A percentile compares a stretch with the other conserved stretches of the same genome.
Conservation (phyloP, 2,888 invertebrate genomes). For the Phymatocera aterrima region DNA sequence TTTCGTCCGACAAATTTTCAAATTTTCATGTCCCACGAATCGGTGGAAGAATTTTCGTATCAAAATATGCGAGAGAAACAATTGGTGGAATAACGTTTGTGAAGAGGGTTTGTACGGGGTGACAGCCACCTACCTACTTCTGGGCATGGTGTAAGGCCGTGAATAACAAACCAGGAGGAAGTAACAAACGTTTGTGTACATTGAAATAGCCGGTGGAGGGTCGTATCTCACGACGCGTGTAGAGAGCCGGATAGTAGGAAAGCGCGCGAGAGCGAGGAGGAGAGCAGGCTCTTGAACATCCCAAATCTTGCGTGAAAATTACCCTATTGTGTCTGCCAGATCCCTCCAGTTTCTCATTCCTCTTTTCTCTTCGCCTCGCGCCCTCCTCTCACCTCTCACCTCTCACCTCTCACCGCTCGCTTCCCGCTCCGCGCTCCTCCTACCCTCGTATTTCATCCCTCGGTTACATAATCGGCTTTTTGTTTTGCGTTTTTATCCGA, state of each 20-base stretch:
- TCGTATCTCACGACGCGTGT: slow-evolving; percentile 66
- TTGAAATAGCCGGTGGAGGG: slow-evolving; percentile 68
- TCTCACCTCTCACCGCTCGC: slow-evolving; percentile 54
- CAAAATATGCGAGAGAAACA: slow-evolving; percentile 13
- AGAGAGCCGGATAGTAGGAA: slow-evolving; percentile 1
- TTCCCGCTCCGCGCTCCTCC: slow-evolving; percentile 40
- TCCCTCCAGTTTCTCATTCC: slow-evolving; percentile 55
- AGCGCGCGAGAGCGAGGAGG: slow-evolving; percentile 48
- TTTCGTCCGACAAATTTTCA: too few relatives aligned
- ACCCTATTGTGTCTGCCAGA: slow-evolving; percentile 70
- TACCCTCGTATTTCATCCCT: slow-evolving; percentile 70
- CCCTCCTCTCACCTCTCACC: slow-evolving; percentile 4
- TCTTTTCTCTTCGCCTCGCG: slow-evolving; percentile 48
- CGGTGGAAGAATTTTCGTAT: not conserved
- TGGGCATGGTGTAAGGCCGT: slow-evolving; percentile 44
- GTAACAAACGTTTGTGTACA: slow-evolving; percentile 73
- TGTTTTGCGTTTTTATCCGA: slow-evolving; percentile 71
- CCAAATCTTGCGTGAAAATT: slow-evolving; percentile 75
- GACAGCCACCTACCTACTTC: slow-evolving; percentile 8
- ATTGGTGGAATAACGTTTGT: slow-evolving; percentile 26
- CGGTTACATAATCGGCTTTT: slow-evolving; percentile 74
- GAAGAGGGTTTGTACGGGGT: slow-evolving; percentile 14
- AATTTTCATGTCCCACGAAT: too few relatives aligned
- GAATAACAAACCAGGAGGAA: slow-evolving; percentile 73
- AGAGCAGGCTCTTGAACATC: slow-evolving; percentile 56